Percentiles rank a stretch among this genome's conserved stretches.
Evolutionary conservation across 2,113 vertebrate genomes (phyloP).

Genomic region (Pungitius pungitius): DNA sequence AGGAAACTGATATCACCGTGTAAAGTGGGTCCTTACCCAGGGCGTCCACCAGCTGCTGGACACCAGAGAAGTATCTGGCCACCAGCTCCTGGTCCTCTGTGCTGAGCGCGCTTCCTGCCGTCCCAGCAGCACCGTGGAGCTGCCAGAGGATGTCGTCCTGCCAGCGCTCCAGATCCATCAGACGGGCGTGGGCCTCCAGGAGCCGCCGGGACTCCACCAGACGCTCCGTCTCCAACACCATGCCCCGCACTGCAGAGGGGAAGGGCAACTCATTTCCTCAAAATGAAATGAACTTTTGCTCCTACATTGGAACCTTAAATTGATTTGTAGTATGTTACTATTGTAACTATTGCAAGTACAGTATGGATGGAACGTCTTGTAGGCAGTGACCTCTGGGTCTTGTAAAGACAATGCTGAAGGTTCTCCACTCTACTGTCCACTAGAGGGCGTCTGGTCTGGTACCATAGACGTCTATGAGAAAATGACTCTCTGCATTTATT

Average conservation of each 20-base stretch:
- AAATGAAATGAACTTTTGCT: slow-evolving; percentile 5
- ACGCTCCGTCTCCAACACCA: slow-evolving; percentile 84
- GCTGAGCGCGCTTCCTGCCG: slow-evolving; percentile 44
- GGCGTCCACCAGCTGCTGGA: slow-evolving; percentile 85
- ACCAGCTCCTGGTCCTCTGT: slow-evolving; percentile 78
- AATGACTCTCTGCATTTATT: background rate
- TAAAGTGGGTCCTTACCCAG: slow-evolving; percentile 74
- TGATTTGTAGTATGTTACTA: background rate
- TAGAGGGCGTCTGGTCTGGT: background rate
- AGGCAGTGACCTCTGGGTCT: too few species aligned
- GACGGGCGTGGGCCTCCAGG: slow-evolving; percentile 88
- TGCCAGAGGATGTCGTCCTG: slow-evolving; percentile 87
- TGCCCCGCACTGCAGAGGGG: slow-evolving; percentile 82
- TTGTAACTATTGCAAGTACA: background rate
- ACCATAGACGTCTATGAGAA: background rate
- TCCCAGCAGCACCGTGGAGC: slow-evolving; percentile 69
- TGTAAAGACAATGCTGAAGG: too few species aligned
- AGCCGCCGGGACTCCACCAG: slow-evolving; percentile 86
- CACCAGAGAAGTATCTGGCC: slow-evolving; percentile 85
- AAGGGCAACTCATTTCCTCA: background rate
- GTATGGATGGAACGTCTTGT: background rate
- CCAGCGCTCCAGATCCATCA: slow-evolving; percentile 90
- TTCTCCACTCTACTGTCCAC: background rate
- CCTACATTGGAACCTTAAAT: background rate
- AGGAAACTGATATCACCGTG: background rate